Percentiles rank a stretch among this genome's conserved stretches.
phyloP scores from a whole-genome alignment of 2,888 invertebrate genomes.

The Strigamia maritima region DNA sequence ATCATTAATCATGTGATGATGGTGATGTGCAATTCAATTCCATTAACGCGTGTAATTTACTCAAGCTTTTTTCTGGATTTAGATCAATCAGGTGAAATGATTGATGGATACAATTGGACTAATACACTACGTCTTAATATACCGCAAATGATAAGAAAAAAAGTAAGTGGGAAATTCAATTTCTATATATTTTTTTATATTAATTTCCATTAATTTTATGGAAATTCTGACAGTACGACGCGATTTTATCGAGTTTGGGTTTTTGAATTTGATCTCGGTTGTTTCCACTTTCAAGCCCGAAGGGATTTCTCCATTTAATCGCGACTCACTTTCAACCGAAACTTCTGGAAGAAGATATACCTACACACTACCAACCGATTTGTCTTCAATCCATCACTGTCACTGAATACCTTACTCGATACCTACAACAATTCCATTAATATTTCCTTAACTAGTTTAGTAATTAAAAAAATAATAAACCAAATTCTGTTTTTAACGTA shows the following conservation, averaged over 20 bases:
- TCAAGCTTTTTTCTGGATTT: too few species aligned
- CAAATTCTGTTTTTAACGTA: too few species aligned
- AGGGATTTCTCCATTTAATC: constrained; percentile 16
- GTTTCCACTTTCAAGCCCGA: constrained; percentile 10
- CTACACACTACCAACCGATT: background rate
- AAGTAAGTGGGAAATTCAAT: too few species aligned
- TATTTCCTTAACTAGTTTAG: background rate
- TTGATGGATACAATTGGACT: too few species aligned
- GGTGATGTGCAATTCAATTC: too few species aligned
- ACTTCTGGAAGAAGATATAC: background rate
- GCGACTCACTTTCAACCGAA: background rate
- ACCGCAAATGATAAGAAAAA: too few species aligned
- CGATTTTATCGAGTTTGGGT: background rate
- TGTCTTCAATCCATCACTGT: background rate
- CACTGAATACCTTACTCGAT: background rate
- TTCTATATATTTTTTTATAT: too few species aligned
- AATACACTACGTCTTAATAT: too few species aligned
- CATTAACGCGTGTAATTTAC: too few species aligned
- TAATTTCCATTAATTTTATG: background rate
- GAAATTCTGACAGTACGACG: background rate
- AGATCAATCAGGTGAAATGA: too few species aligned
- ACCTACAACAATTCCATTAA: background rate
- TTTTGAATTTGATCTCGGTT: background rate
- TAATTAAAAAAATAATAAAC: too few species aligned
- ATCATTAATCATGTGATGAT: too few species aligned